These are phyloP conservation scores for Vireo griseus DNA, from an alignment of 2,797 vertebrate species.

Conservation along the genomic window DNA sequence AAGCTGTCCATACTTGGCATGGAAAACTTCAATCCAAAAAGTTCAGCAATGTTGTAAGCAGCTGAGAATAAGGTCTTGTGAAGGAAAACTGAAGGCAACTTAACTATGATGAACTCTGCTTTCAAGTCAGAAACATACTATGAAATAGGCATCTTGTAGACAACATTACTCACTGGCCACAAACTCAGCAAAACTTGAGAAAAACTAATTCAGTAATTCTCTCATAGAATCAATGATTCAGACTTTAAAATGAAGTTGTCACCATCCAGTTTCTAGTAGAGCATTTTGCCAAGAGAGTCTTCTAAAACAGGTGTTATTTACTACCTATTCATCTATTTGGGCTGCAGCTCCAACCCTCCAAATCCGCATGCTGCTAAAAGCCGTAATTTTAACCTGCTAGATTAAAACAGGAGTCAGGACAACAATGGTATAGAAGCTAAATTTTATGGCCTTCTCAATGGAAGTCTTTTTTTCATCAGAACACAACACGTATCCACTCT, in stretches of 20 bases:
- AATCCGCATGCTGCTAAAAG: background rate
- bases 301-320: background rate
- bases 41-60: background rate
- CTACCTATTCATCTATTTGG: background rate
- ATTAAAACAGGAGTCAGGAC: background rate
- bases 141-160: background rate
- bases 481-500: background rate
- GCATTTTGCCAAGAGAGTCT: background rate
- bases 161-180: background rate
- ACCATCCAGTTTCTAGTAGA: background rate
- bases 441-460: background rate
- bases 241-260: background rate
- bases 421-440: background rate
- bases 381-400: background rate
- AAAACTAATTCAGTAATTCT: background rate
- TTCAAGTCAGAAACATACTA: background rate
- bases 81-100: background rate
- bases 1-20: slow-evolving; percentile 57
- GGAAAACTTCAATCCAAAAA: slow-evolving; percentile 48
- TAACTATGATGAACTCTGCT: background rate
- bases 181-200: background rate
- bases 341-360: background rate
- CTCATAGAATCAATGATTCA: background rate
- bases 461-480: background rate
- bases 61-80: background rate